phyloP scores from a whole-genome alignment of 2,888 invertebrate genomes.

The Amaurobius ferox region DNA sequence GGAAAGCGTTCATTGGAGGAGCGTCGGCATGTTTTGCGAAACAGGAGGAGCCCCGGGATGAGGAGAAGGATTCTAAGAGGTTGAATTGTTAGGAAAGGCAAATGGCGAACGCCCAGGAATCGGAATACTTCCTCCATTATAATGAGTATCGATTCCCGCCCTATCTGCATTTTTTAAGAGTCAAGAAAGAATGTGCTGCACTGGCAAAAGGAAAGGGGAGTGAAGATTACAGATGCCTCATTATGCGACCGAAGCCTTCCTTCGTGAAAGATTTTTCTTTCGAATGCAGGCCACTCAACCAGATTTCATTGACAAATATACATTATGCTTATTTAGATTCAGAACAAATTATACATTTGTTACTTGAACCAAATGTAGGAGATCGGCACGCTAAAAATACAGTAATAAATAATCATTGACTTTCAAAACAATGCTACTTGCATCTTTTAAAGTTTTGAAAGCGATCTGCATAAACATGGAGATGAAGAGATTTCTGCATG shows the following conservation, averaged over 20 bases:
- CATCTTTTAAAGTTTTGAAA: constrained; percentile 7
- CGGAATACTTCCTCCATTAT: constrained; percentile 45
- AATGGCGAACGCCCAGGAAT: constrained; percentile 56
- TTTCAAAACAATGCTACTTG: constrained; percentile 15
- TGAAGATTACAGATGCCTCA: constrained; percentile 46
- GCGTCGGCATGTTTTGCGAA: constrained; percentile 58
- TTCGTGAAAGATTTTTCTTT: constrained; percentile 55
- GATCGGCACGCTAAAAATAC: constrained; percentile 1
- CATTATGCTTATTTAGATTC: constrained; percentile 44
- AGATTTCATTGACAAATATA: constrained; percentile 36
- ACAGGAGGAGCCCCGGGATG: constrained; percentile 50
- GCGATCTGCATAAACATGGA: constrained; percentile 7
- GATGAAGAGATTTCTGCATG: neutral
- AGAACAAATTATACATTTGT: constrained; percentile 61
- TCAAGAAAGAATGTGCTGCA: constrained; percentile 45
- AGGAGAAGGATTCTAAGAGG: constrained; percentile 66
- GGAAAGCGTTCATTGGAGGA: constrained; percentile 55
- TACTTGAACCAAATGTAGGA: neutral
- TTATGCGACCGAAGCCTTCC: constrained; percentile 43
- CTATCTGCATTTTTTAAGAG: constrained; percentile 68
- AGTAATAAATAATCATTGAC: constrained; percentile 8
- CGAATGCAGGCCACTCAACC: constrained; percentile 15
- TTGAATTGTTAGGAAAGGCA: constrained; percentile 53
- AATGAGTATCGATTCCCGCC: constrained; percentile 64
- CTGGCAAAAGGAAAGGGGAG: neutral